A percentile compares a stretch with the other conserved stretches of the same genome.
phyloP scores from a whole-genome alignment of 2,888 invertebrate species.

The Pyrochroa serraticornis region DNA sequence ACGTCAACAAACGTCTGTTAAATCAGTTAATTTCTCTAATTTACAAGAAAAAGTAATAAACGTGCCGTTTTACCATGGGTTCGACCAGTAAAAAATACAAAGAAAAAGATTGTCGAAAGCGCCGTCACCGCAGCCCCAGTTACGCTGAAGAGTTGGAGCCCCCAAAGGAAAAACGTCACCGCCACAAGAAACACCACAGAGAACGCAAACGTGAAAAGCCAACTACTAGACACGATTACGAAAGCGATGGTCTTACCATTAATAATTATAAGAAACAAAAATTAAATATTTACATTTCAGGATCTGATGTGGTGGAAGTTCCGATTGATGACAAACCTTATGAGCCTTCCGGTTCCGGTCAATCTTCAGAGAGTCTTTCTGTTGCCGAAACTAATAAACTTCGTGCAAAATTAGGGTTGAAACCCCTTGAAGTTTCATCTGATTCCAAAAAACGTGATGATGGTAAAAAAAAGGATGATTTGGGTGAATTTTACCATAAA shows the following conservation, averaged over 20 bases:
- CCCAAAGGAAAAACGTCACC: constrained; percentile 61
- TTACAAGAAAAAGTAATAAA: too few species aligned
- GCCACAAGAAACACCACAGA: constrained; percentile 61
- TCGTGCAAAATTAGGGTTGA: constrained; percentile 90
- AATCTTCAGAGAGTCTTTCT: constrained; percentile 68
- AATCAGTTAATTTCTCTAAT: too few species aligned
- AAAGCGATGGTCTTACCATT: constrained; percentile 64
- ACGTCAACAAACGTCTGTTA: too few species aligned
- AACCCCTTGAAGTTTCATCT: constrained; percentile 77
- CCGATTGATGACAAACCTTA: constrained; percentile 52
- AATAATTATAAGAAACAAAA: neutral
- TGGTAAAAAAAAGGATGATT: constrained; percentile 60
- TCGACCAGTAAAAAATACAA: constrained; percentile 73
- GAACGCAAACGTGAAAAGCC: constrained; percentile 55
- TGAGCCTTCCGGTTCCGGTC: constrained; percentile 53
- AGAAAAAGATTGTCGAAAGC: constrained; percentile 71
- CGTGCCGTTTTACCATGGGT: constrained; percentile 67
- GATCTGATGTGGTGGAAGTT: constrained; percentile 53
- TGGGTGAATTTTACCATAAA: constrained; percentile 86
- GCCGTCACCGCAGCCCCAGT: constrained; percentile 67
- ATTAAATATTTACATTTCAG: constrained; percentile 33
- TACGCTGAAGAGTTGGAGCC: constrained; percentile 61
- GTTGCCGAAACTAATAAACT: constrained; percentile 87
- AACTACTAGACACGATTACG: constrained; percentile 45
- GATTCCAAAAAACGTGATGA: constrained; percentile 61